Evolutionary conservation across 2,797 vertebrate species (phyloP).

Genomic region (Onychomys leucogaster): DNA sequence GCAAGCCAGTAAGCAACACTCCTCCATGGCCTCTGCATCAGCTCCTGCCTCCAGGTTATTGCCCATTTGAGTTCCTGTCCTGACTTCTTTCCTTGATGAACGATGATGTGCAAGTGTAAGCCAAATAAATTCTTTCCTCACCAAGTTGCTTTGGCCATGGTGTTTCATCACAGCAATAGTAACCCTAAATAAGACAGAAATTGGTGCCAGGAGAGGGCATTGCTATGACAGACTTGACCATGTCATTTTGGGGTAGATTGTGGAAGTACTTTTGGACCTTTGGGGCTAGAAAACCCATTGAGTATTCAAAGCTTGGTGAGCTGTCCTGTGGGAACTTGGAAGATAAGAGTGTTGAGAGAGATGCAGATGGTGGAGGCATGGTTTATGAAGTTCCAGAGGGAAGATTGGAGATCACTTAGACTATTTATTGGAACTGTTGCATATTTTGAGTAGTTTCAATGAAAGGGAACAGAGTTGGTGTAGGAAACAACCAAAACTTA

Average conservation of each 20-base stretch:
- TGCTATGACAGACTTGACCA: not conserved
- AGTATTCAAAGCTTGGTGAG: not conserved
- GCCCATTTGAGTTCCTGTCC: not conserved
- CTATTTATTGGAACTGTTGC: not conserved
- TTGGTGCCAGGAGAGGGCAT: not conserved
- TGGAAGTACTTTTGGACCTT: not conserved
- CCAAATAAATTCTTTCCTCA: not conserved
- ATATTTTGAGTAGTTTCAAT: not conserved
- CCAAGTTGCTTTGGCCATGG: not conserved
- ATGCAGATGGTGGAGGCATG: not conserved
- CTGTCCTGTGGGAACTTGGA: not conserved
- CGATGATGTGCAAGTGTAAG: not conserved
- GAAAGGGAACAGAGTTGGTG: slow-evolving; percentile 15
- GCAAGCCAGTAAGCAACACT: not conserved
- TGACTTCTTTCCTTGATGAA: not conserved
- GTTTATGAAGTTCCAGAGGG: not conserved
- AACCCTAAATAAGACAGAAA: not conserved
- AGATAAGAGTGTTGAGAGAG: not conserved
- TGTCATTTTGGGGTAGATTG: not conserved
- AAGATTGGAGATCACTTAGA: not conserved
- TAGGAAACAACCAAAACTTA: not conserved
- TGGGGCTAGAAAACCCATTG: not conserved
- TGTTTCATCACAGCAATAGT: not conserved
- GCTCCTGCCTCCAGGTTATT: not conserved
- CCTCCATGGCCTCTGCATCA: not conserved